Percentiles rank a stretch among this genome's conserved stretches.
phyloP scores from a whole-genome alignment of 1,140 invertebrate genomes.

The Spodoptera frugiperda region DNA sequence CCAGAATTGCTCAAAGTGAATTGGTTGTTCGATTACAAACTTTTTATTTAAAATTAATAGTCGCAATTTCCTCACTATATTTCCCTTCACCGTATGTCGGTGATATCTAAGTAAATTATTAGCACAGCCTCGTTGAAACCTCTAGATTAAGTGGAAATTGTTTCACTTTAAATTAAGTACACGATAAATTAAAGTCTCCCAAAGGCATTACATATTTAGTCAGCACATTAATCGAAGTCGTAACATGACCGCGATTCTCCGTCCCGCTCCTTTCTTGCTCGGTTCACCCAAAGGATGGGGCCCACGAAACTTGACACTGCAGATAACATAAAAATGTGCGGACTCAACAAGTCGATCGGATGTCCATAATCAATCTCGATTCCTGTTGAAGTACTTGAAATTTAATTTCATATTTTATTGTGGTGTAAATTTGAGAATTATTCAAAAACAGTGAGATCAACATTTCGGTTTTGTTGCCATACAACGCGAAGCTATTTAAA shows the following conservation, averaged over 20 bases:
- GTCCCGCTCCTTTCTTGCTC: neutral
- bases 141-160: conserved; percentile 2
- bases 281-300: conserved; percentile 25
- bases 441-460: too few relatives aligned
- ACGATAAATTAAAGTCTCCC: conserved; percentile 19
- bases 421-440: too few relatives aligned
- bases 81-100: too few relatives aligned
- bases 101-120: too few relatives aligned
- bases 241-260: conserved; percentile 21
- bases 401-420: neutral
- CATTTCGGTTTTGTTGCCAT: too few relatives aligned
- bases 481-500: too few relatives aligned
- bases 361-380: neutral
- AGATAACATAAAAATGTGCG: conserved; percentile 20
- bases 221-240: conserved; percentile 19
- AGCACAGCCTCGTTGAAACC: too few relatives aligned
- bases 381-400: too few relatives aligned
- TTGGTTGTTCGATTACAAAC: too few relatives aligned
- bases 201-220: conserved; percentile 32
- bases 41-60: too few relatives aligned
- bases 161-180: conserved; percentile 8
- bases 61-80: too few relatives aligned
- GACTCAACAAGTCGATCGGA: conserved; percentile 1
- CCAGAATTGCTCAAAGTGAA: too few relatives aligned
- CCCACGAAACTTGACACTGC: neutral